A percentile compares a stretch with the other conserved stretches of the same genome.
These are phyloP conservation scores for Litocranius walleri DNA, from an alignment of 2,113 vertebrate species.

Conservation along the genomic window DNA sequence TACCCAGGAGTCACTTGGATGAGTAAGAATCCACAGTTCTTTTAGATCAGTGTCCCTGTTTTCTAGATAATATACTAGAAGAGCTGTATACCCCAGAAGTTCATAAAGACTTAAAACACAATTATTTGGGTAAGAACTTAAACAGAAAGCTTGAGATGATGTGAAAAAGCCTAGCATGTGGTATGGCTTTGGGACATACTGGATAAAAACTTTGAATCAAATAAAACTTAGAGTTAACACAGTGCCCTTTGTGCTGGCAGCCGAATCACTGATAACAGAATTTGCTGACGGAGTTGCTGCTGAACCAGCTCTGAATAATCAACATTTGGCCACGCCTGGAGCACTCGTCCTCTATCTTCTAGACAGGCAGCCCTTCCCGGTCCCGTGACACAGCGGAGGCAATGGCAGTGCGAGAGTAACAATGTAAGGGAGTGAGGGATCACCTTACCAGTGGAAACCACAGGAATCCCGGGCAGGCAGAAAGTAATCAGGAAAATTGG, in stretches of 20 bases:
- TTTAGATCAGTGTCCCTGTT: neutral
- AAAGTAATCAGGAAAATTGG: slow-evolving; percentile 45
- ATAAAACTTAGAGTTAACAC: neutral
- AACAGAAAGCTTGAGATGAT: neutral
- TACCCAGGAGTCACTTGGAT: neutral
- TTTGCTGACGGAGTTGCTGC: neutral
- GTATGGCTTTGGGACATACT: neutral
- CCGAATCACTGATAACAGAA: neutral
- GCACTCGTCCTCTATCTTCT: neutral
- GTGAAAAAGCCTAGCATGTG: neutral
- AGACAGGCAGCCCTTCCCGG: neutral
- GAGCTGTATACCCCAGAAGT: neutral
- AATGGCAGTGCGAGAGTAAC: neutral
- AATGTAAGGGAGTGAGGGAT: slow-evolving; percentile 20
- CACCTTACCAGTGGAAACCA: slow-evolving; percentile 26
- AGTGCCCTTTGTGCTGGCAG: neutral
- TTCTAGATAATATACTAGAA: neutral
- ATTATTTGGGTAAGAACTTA: neutral
- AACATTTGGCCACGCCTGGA: neutral
- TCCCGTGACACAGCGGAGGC: neutral
- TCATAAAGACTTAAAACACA: neutral
- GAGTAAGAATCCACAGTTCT: neutral
- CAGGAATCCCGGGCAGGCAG: slow-evolving; percentile 11
- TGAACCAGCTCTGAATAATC: neutral
- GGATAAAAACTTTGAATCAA: neutral